Base-by-base conservation (phyloP, 2,113 vertebrate genomes). In the Anhinga rufa region DNA sequence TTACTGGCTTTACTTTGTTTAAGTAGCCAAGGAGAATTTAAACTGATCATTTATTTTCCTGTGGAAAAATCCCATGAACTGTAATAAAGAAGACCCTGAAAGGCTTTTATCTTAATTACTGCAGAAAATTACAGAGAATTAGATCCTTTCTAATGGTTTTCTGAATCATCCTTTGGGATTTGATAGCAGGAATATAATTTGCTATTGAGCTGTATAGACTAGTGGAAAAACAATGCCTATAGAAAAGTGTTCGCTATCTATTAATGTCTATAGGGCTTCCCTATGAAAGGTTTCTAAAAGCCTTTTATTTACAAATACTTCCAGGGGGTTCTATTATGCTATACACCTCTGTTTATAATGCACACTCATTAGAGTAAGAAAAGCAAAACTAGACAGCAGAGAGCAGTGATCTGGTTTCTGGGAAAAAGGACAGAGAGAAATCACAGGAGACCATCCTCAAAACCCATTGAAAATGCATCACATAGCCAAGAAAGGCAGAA, bases 61-160 rank as follows among this genome's bases (percentile, higher is more conserved):
- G 9, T 68, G 54, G n/a, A 97, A 97, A 94, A 96, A 89, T 94
- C 70, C 58, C 75, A 66, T 87, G 84, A 76, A 92, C 26, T 82
- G 91, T 92, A 94, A 95, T 72, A 92, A 52, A 93, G 83, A 74
- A 93, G 72, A 90, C 58, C 38, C 58, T 93, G 89, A 95, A 93
- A 95, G 48, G 94, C 94, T 95, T 97, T 94, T 95, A 95, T 93
- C 94, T 92, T 95, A 93, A 96, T 96, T 96, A 92, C 97, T 92
- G 68, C 36, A 95, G 92, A 93, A 94, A 92, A 95, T 96, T 93
- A 97, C 81, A 80, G 55, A 77, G 92, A 97, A 95, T 95, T 91
- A 96, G 81, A 80, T 87, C 94, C 84, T 85, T 95, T 93, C 84
- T 95, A 92, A 93, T 91, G 66, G 78, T 91, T 96, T 96, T 95